These are phyloP conservation scores for Torymus auratus DNA, from an alignment of 2,888 invertebrate species.

Conservation along the genomic window DNA sequence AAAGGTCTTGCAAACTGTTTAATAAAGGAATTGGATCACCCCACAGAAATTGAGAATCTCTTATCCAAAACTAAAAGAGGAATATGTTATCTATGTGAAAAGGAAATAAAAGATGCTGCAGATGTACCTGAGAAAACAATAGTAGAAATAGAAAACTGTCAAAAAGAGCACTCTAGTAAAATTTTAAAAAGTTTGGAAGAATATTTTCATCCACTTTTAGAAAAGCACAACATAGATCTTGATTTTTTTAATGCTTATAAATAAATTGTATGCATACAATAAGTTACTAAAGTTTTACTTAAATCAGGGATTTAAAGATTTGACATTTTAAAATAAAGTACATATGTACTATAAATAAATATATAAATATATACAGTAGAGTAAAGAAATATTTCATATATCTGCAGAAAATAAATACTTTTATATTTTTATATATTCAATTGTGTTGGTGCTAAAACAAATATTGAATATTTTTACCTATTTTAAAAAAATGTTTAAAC, in stretches of 20 bases:
- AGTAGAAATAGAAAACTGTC: slow-evolving; percentile 66
- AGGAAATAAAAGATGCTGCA: slow-evolving; percentile 54
- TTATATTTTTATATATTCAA: slow-evolving; percentile 13
- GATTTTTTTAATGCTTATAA: slow-evolving; percentile 25
- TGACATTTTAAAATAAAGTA: too few relatives aligned
- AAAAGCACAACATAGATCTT: slow-evolving; percentile 56
- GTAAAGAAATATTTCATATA: too few relatives aligned
- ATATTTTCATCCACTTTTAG: slow-evolving; percentile 67
- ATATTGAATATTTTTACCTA: too few relatives aligned
- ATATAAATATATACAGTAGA: too few relatives aligned
- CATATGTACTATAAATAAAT: too few relatives aligned
- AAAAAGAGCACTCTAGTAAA: slow-evolving; percentile 66
- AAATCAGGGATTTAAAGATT: too few relatives aligned
- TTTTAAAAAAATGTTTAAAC: too few relatives aligned
- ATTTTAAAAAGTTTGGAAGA: slow-evolving; percentile 65
- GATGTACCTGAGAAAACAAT: slow-evolving; percentile 61
- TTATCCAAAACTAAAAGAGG: slow-evolving; percentile 68
- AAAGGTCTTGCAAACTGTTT: slow-evolving; percentile 71
- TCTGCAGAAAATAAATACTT: slow-evolving; percentile 9
- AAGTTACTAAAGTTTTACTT: too few relatives aligned
- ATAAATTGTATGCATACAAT: too few relatives aligned
- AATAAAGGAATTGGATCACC: slow-evolving; percentile 62
- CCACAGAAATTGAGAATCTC: slow-evolving; percentile 64
- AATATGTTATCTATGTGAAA: slow-evolving; percentile 68
- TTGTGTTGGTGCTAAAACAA: too few relatives aligned